These are phyloP conservation scores for Trichomycterus rosablanca DNA, from an alignment of 2,113 vertebrate genomes.

Conservation along the genomic window DNA sequence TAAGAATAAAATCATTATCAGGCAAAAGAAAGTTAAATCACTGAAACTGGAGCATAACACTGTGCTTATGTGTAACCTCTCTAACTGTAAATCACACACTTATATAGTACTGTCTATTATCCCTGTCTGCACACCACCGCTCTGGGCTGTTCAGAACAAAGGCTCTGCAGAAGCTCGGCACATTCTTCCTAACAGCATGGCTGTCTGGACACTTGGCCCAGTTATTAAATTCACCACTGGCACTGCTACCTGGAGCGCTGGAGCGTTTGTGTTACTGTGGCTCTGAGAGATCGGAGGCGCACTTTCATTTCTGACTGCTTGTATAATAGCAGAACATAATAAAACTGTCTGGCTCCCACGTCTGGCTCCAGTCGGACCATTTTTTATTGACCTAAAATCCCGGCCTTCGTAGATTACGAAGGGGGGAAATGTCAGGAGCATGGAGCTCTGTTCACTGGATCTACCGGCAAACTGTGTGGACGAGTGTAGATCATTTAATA, in stretches of 20 bases:
- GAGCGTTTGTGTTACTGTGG: slow-evolving; percentile 41
- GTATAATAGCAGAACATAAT: slow-evolving; percentile 62
- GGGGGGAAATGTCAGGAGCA: slow-evolving; percentile 51
- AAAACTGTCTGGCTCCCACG: slow-evolving; percentile 62
- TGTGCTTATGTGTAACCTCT: slow-evolving; percentile 13
- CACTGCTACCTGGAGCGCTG: slow-evolving; percentile 53
- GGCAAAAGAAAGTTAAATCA: slow-evolving; percentile 10
- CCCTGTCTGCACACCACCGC: slow-evolving; percentile 41
- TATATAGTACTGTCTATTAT: slow-evolving; percentile 44
- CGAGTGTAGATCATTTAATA: slow-evolving; percentile 34
- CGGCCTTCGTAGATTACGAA: slow-evolving; percentile 44
- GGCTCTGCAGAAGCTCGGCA: slow-evolving; percentile 33
- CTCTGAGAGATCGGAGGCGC: slow-evolving; percentile 47
- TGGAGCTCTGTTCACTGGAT: slow-evolving; percentile 44
- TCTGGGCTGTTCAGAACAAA: slow-evolving; percentile 45
- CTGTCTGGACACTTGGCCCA: slow-evolving; percentile 41
- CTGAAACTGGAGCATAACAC: neutral
- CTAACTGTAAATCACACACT: slow-evolving; percentile 25
- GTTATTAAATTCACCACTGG: slow-evolving; percentile 47
- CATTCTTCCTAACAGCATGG: slow-evolving; percentile 28
- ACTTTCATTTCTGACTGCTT: slow-evolving; percentile 61
- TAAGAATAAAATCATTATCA: neutral
- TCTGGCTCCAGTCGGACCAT: slow-evolving; percentile 62
- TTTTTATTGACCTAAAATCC: slow-evolving; percentile 58
- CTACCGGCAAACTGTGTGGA: slow-evolving; percentile 32